Evolutionary conservation across 2,888 invertebrate species (phyloP).

Genomic region (Psococerastis gibbosa): DNA sequence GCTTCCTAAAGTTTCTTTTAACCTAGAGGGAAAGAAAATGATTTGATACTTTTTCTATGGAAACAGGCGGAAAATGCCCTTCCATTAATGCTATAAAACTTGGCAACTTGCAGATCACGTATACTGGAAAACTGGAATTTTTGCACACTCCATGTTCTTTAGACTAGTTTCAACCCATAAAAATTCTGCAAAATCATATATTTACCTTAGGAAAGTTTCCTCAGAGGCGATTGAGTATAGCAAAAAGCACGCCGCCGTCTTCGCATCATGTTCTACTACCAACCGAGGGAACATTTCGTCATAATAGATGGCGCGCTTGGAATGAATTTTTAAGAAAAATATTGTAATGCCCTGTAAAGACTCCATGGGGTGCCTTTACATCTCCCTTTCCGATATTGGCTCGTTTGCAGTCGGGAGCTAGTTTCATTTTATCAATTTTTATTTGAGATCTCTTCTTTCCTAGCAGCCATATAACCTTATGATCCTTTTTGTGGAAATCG

Average conservation of each 20-base stretch:
- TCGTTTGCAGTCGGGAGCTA: not conserved
- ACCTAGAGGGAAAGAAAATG: no score
- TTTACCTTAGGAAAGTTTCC: constrained; percentile 1
- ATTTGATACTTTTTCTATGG: no score
- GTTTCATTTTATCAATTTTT: constrained; percentile 4
- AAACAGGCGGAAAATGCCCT: no score
- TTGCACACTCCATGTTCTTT: no score
- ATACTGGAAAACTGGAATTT: no score
- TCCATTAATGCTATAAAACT: no score
- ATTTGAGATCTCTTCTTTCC: constrained; percentile 1
- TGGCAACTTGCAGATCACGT: no score
- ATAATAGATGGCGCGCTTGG: constrained; percentile 1
- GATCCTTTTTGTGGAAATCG: no score
- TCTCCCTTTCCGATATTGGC: not conserved
- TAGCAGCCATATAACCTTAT: no score
- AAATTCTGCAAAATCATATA: constrained; percentile 4
- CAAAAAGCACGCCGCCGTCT: constrained; percentile 3
- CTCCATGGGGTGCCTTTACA: constrained; percentile 2
- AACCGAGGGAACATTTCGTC: constrained; percentile 1
- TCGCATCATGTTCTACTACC: constrained; percentile 2
- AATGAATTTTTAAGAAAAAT: constrained; percentile 1
- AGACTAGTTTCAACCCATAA: no score
- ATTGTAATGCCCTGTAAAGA: constrained; percentile 4
- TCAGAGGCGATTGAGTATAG: constrained; percentile 1
- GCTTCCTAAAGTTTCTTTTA: no score